These are phyloP conservation scores for Camponotus pennsylvanicus DNA, from an alignment of 1,140 invertebrate species.

Conservation along the genomic window DNA sequence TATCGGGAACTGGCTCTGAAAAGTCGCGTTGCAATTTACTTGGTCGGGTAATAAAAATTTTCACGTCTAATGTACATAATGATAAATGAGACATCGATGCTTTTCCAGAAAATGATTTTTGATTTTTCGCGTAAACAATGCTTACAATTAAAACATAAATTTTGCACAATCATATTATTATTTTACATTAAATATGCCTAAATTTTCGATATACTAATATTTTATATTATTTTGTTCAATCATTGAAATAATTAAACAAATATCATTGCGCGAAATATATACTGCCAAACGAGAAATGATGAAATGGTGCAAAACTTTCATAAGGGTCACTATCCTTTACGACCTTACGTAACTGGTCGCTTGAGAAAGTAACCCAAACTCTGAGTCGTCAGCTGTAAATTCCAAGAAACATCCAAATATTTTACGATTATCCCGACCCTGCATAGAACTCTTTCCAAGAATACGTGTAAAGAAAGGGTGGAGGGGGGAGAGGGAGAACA, in stretches of 20 bases:
- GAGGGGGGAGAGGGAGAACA: not conserved
- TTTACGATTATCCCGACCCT: slow-evolving; percentile 25
- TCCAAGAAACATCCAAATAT: slow-evolving; percentile 30
- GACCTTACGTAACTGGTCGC: slow-evolving; percentile 52
- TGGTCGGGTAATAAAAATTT: not conserved
- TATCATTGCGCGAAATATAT: not conserved
- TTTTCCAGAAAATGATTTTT: not conserved
- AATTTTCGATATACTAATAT: not conserved
- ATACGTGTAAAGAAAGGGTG: slow-evolving; percentile 13
- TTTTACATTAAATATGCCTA: not conserved
- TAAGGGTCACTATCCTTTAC: slow-evolving; percentile 57
- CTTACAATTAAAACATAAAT: not conserved
- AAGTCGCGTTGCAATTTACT: not conserved
- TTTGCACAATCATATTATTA: not conserved
- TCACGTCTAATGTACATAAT: not conserved
- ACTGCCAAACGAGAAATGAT: not conserved
- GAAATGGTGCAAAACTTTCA: slow-evolving; percentile 46
- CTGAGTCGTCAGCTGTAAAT: slow-evolving; percentile 54
- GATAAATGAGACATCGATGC: not conserved
- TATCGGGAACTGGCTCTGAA: not conserved
- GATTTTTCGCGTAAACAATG: slow-evolving; percentile 12
- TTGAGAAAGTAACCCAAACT: slow-evolving; percentile 69
- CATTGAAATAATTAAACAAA: not conserved
- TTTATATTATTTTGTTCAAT: not conserved
- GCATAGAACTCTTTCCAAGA: not conserved